Evolutionary conservation across 2,888 invertebrate species (phyloP).

Genomic region (Dugesia japonica): DNA sequence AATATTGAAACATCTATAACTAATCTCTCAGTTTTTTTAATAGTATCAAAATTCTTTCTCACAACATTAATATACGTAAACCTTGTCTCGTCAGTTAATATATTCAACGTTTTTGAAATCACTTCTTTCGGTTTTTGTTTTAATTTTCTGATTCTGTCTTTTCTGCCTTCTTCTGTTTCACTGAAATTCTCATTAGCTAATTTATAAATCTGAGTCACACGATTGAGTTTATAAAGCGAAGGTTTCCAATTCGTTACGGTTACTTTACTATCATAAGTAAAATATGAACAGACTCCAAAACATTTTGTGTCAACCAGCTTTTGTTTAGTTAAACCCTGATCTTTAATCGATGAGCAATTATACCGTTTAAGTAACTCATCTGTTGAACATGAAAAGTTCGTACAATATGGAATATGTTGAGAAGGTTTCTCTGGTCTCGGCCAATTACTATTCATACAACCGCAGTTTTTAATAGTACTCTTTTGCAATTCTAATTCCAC

Average conservation of each 20-base stretch:
- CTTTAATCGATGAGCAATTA: neutral
- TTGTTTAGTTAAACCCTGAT: conserved; percentile 4
- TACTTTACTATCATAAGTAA: conserved; percentile 31
- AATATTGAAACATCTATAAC: conserved; percentile 31
- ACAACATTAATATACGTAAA: conserved; percentile 31
- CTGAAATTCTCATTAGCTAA: neutral
- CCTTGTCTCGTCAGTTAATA: conserved; percentile 22
- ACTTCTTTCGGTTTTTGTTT: neutral
- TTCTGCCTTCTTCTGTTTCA: neutral
- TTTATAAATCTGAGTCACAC: conserved; percentile 25
- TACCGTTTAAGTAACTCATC: neutral
- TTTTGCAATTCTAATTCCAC: conserved; percentile 26
- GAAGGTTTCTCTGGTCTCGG: conserved; percentile 27
- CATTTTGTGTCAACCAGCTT: conserved; percentile 16
- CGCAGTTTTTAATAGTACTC: conserved; percentile 24
- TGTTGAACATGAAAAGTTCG: neutral
- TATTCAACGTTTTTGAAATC: neutral
- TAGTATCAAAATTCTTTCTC: conserved; percentile 29
- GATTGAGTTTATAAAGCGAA: conserved; percentile 21
- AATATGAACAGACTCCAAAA: conserved; percentile 32
- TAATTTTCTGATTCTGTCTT: neutral
- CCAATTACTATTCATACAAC: conserved; percentile 28
- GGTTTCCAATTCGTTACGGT: conserved; percentile 33
- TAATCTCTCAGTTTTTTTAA: conserved; percentile 29
- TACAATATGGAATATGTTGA: conserved; percentile 27